These are phyloP conservation scores for Ennomos erosarius DNA, from an alignment of 2,888 invertebrate species.

Conservation along the genomic window DNA sequence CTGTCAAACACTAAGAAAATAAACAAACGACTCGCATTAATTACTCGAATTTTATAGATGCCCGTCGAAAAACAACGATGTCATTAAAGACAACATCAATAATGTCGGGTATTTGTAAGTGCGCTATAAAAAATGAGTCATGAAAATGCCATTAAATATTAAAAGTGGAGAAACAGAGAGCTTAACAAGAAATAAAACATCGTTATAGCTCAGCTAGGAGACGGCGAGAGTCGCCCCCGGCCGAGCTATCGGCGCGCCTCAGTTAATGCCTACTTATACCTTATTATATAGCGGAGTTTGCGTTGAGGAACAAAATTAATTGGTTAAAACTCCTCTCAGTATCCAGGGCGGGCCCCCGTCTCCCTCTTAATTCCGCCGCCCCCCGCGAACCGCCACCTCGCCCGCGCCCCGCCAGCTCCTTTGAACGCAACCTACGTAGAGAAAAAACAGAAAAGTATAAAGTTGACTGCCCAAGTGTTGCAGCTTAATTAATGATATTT, in stretches of 20 bases:
- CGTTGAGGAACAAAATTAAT: slow-evolving; percentile 87
- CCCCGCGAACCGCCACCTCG: slow-evolving; percentile 58
- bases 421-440: slow-evolving; percentile 85
- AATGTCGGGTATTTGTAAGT: slow-evolving; percentile 79
- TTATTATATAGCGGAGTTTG: slow-evolving; percentile 86
- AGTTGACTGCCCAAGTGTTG: slow-evolving; percentile 73
- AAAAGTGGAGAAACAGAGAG: slow-evolving; percentile 85
- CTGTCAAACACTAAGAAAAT: slow-evolving; percentile 14
- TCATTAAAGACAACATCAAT: slow-evolving; percentile 71
- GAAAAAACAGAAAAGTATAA: slow-evolving; percentile 85
- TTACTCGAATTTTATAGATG: slow-evolving; percentile 44
- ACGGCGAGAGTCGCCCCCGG: slow-evolving; percentile 73
- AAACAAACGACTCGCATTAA: slow-evolving; percentile 46
- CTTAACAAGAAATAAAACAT: slow-evolving; percentile 86
- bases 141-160: slow-evolving; percentile 85
- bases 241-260: slow-evolving; percentile 83
- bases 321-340: slow-evolving; percentile 87
- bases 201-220: slow-evolving; percentile 80
- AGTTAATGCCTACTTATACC: slow-evolving; percentile 85
- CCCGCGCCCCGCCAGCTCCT: slow-evolving; percentile 76
- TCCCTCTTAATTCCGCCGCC: slow-evolving; percentile 78
- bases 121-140: slow-evolving; percentile 83
- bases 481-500: slow-evolving; percentile 74
- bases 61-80: slow-evolving; percentile 39
- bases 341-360: slow-evolving; percentile 81